A percentile compares a stretch with the other conserved stretches of the same genome.
Conservation (phyloP, 2,113 vertebrate genomes). For the Maccullochella peelii region DNA sequence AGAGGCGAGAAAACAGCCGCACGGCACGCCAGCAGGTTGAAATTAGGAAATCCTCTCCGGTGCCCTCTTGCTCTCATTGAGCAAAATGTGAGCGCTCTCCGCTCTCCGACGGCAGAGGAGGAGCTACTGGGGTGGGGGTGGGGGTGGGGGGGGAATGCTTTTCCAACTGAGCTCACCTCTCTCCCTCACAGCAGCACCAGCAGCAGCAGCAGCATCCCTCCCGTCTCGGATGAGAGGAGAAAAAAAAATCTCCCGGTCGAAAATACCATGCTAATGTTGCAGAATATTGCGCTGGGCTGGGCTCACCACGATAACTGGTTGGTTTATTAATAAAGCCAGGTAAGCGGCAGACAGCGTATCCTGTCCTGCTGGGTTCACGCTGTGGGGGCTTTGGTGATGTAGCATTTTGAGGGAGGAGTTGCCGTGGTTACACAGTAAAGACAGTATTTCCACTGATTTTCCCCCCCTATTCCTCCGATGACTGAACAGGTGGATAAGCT, state of each 20-base stretch:
- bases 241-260: conserved; percentile 3
- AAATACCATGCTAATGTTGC: conserved; percentile 59
- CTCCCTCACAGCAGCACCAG: conserved; percentile 48
- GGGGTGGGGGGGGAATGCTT: conserved; percentile 17
- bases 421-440: conserved; percentile 81
- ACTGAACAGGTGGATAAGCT: conserved; percentile 39
- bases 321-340: conserved; percentile 68
- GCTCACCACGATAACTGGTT: conserved; percentile 61
- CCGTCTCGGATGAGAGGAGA: conserved; percentile 41
- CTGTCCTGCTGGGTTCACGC: conserved; percentile 24
- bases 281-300: conserved; percentile 47
- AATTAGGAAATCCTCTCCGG: conserved; percentile 72
- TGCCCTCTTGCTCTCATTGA: conserved; percentile 80
- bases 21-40: conserved; percentile 61
- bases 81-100: conserved; percentile 69
- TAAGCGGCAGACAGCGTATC: conserved; percentile 49
- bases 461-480: conserved; percentile 16
- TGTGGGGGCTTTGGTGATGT: conserved; percentile 62
- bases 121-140: conserved; percentile 71
- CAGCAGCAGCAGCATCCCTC: conserved; percentile 57
- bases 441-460: conserved; percentile 47
- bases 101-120: conserved; percentile 77
- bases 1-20: conserved; percentile 65
- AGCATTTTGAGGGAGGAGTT: conserved; percentile 77
- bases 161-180: conserved; percentile 75